Evolutionary conservation across 2,113 vertebrate species (phyloP).

Genomic region (Hiodon alosoides): DNA sequence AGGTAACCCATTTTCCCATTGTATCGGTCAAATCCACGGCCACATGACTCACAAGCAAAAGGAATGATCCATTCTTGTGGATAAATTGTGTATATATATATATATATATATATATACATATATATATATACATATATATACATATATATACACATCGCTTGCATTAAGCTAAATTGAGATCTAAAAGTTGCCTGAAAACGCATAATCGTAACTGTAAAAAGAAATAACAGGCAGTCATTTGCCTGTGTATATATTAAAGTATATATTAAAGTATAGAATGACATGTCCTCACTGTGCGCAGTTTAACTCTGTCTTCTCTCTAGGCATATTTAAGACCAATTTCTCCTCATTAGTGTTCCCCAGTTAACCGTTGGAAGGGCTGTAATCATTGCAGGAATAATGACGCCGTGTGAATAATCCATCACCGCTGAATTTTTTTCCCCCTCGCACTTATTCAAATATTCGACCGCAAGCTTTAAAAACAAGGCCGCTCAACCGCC

Average conservation of each 20-base stretch:
- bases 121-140: too few relatives aligned
- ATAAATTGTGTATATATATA: too few relatives aligned
- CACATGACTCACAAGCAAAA: too few relatives aligned
- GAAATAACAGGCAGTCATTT: neutral
- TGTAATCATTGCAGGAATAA: constrained; percentile 12
- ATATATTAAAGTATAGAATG: too few relatives aligned
- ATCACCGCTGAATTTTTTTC: neutral
- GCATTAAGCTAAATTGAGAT: too few relatives aligned
- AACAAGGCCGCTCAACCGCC: neutral
- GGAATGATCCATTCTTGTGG: too few relatives aligned
- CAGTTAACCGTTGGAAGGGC: neutral
- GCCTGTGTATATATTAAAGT: too few relatives aligned
- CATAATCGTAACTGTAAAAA: neutral
- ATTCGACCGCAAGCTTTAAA: neutral
- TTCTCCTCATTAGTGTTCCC: constrained; percentile 11
- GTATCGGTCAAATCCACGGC: too few relatives aligned
- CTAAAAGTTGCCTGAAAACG: too few relatives aligned
- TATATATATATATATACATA: too few relatives aligned
- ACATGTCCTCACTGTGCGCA: neutral
- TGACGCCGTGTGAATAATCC: neutral
- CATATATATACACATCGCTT: too few relatives aligned
- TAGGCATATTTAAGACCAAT: constrained; percentile 4
- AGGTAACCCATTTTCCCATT: too few relatives aligned
- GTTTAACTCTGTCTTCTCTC: neutral
- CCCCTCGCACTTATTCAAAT: neutral